Evolutionary conservation across 2,797 vertebrate genomes (phyloP).

Genomic region (Sandelia bainsii): DNA sequence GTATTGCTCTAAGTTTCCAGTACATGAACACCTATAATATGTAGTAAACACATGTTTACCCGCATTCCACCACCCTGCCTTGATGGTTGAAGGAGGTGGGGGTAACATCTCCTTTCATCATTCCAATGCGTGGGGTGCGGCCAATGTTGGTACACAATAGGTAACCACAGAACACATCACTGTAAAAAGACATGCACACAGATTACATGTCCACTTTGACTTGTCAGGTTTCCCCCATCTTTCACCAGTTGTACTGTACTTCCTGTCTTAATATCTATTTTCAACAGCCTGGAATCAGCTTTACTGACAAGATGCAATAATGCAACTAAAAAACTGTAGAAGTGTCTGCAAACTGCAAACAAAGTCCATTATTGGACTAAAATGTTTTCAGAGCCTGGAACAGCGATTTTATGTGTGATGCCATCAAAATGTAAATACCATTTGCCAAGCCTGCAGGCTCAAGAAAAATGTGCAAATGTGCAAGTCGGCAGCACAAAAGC

Average conservation of each 20-base stretch:
- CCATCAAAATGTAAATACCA: too few species aligned
- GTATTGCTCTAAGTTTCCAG: neutral
- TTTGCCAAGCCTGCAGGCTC: neutral
- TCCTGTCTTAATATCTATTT: neutral
- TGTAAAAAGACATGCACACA: conserved; percentile 71
- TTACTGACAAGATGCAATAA: neutral
- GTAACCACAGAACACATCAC: conserved; percentile 98
- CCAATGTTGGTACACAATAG: conserved; percentile 95
- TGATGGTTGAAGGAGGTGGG: conserved; percentile 96
- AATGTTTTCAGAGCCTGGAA: neutral
- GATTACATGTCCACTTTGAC: neutral
- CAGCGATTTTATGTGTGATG: too few species aligned
- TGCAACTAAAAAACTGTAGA: neutral
- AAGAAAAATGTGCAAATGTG: too few species aligned
- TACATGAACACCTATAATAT: neutral
- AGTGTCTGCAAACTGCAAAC: neutral
- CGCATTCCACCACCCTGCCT: conserved; percentile 95
- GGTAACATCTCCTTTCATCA: conserved; percentile 94
- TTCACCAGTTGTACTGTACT: neutral
- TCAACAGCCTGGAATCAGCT: neutral
- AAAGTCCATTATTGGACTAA: neutral
- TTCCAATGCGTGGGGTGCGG: conserved; percentile 90
- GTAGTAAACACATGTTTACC: conserved; percentile 80
- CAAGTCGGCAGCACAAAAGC: too few species aligned
- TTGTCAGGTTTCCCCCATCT: neutral